Percentiles rank a stretch among this genome's conserved stretches.
Conservation (phyloP, 2,797 vertebrate genomes). For the Platyrinchus mystaceus region DNA sequence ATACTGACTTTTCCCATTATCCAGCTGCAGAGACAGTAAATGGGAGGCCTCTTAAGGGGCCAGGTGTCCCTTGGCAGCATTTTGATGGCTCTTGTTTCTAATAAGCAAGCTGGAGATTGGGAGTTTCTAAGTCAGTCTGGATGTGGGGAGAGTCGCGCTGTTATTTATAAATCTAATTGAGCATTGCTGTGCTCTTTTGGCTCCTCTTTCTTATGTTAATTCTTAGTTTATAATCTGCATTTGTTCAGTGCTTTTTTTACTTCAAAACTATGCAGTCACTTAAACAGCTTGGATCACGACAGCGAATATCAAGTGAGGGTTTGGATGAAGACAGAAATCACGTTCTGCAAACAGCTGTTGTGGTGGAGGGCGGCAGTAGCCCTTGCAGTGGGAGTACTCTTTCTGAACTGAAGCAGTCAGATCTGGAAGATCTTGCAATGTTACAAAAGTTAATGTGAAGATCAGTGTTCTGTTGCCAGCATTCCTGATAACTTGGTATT, state of each 20-base stretch:
- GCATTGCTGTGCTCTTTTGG: not conserved
- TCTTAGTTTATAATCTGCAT: not conserved
- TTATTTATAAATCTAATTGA: not conserved
- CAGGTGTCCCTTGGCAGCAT: constrained; percentile 46
- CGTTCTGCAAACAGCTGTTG: not conserved
- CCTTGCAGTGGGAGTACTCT: not conserved
- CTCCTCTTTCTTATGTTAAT: not conserved
- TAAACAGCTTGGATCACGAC: not conserved
- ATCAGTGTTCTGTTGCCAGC: not conserved
- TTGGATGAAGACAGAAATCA: not conserved
- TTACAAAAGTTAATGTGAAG: not conserved
- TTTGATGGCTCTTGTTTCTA: not conserved
- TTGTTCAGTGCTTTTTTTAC: not conserved
- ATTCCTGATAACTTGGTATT: not conserved
- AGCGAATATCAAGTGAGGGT: not conserved
- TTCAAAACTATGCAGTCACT: not conserved
- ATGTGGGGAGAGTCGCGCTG: not conserved
- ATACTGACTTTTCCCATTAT: not conserved
- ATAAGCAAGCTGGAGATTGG: not conserved
- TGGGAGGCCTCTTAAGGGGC: constrained; percentile 40
- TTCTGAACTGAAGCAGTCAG: not conserved
- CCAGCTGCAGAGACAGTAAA: constrained; percentile 30
- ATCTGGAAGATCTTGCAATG: not conserved
- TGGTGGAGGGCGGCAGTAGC: not conserved
- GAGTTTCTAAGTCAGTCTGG: not conserved